phyloP scores from a whole-genome alignment of 2,113 vertebrate species.

The Neoarius graeffei region DNA sequence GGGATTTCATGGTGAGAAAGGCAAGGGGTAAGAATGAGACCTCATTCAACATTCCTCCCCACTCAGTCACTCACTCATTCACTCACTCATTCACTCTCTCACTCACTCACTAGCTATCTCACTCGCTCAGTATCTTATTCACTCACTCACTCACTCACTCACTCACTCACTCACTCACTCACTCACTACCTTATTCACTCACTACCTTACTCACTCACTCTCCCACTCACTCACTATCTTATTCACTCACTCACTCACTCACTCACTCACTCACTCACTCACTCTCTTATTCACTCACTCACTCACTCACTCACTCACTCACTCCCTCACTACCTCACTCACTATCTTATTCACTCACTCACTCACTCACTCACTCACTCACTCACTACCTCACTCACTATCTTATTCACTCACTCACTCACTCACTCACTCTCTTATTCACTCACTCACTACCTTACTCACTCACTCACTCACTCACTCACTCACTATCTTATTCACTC shows the following conservation, averaged over 20 bases:
- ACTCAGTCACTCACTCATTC: background rate
- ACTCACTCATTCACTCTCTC: background rate
- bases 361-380: no score
- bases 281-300: no score
- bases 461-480: background rate
- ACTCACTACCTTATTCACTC: background rate
- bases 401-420: background rate
- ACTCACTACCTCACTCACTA: no score
- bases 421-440: background rate
- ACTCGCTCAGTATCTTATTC: background rate
- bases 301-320: background rate
- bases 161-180: background rate
- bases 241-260: background rate
- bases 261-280: background rate
- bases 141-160: background rate
- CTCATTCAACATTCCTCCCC: background rate
- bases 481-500: no score
- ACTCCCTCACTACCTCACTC: background rate
- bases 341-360: no score
- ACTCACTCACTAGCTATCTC: background rate
- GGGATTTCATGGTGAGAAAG: slow-evolving; percentile 36
- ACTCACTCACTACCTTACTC: background rate
- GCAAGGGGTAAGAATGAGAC: slow-evolving; percentile 22
- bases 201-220: background rate
- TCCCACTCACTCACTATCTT: background rate